Conservation (phyloP, 1,140 invertebrate species). For the Achatina immaculata region DNA sequence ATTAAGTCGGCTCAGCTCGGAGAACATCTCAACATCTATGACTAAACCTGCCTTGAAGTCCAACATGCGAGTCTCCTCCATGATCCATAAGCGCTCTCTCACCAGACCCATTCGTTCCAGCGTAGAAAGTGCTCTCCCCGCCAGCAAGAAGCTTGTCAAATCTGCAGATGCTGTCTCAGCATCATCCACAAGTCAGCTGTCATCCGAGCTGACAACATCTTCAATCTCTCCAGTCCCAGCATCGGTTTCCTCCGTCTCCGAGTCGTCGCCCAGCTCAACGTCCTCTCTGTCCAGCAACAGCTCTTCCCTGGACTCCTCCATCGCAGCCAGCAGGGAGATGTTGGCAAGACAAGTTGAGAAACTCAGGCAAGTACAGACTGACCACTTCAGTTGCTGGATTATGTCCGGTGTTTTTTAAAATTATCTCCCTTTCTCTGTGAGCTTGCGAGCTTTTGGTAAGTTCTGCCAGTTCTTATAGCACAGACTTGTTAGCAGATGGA, state of each 20-base stretch:
- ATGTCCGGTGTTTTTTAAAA: too few relatives aligned
- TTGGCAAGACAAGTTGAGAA: constrained; percentile 35
- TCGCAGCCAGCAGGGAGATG: constrained; percentile 32
- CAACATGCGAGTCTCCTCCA: constrained; percentile 62
- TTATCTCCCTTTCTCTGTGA: too few relatives aligned
- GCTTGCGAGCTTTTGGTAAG: too few relatives aligned
- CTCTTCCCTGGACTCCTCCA: constrained; percentile 24
- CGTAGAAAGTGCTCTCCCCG: constrained; percentile 32
- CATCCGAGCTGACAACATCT: background rate
- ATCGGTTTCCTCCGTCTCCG: constrained; percentile 22
- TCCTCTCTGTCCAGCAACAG: constrained; percentile 27
- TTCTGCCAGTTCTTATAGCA: too few relatives aligned
- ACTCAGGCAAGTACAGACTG: constrained; percentile 26
- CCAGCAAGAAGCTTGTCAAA: constrained; percentile 7
- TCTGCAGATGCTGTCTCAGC: background rate
- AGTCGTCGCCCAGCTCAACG: constrained; percentile 30
- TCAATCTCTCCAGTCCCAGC: constrained; percentile 23
- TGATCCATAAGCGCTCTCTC: constrained; percentile 65
- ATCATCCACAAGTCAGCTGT: background rate
- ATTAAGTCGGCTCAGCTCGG: constrained; percentile 29
- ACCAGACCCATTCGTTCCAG: constrained; percentile 51
- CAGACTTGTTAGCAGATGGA: too few relatives aligned
- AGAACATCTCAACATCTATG: constrained; percentile 34
- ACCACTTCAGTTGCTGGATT: too few relatives aligned
- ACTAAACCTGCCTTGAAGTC: constrained; percentile 50